Evolutionary conservation across 2,888 invertebrate genomes (phyloP).

Genomic region (Dolomedes plantarius): DNA sequence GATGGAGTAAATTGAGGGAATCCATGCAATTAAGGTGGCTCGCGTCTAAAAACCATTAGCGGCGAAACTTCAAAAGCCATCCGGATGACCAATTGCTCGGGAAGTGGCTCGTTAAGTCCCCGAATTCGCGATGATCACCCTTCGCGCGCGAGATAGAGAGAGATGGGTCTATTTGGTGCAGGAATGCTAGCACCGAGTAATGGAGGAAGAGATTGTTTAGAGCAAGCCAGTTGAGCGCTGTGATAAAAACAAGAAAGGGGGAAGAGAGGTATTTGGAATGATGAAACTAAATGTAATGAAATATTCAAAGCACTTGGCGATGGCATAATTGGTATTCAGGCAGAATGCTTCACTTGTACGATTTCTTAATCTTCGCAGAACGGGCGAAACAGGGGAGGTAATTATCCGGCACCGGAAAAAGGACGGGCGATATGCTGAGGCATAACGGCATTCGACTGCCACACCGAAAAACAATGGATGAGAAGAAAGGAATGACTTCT

Average conservation of each 20-base stretch:
- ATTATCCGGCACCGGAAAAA: no score
- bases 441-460: no score
- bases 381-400: no score
- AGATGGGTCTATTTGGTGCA: not conserved
- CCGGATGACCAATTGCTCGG: slow-evolving; percentile 44
- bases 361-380: no score
- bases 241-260: not conserved
- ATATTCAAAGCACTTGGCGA: not conserved
- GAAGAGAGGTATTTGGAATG: not conserved
- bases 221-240: not conserved
- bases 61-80: slow-evolving; percentile 45
- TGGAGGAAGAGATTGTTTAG: not conserved
- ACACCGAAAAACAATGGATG: no score
- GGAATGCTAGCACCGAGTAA: not conserved
- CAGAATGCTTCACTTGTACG: not conserved
- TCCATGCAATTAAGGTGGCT: slow-evolving; percentile 65
- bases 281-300: not conserved
- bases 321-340: not conserved
- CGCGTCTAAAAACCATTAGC: slow-evolving; percentile 62
- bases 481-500: no score
- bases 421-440: no score
- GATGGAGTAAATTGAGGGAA: slow-evolving; percentile 56
- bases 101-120: slow-evolving; percentile 49
- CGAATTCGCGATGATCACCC: slow-evolving; percentile 9
- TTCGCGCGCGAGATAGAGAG: not conserved